Percentiles rank a stretch among this genome's conserved stretches.
Evolutionary conservation across 2,113 vertebrate species (phyloP).

Genomic region (Toxostoma redivivum): DNA sequence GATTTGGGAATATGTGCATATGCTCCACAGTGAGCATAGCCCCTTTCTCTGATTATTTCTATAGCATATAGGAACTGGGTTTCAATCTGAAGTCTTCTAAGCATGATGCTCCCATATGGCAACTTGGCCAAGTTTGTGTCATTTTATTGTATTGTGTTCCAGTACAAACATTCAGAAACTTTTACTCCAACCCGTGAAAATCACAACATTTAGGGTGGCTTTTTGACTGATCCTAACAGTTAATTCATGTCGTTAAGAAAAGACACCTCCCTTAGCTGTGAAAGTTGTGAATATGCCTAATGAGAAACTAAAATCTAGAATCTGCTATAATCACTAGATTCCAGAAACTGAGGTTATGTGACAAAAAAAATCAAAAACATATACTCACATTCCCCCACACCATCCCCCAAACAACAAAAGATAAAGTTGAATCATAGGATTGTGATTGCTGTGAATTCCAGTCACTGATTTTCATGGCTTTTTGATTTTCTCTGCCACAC

Average conservation of each 20-base stretch:
- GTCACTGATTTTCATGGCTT: not conserved
- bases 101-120: not conserved
- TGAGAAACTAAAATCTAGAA: not conserved
- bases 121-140: not conserved
- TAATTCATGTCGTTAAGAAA: not conserved
- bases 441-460: not conserved
- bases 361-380: not conserved
- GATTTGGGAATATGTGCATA: not conserved
- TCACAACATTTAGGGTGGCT: not conserved
- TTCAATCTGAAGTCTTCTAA: not conserved
- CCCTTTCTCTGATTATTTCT: not conserved
- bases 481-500: not conserved
- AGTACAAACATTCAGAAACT: not conserved
- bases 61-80: not conserved
- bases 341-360: not conserved
- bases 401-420: not conserved
- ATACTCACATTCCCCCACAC: accelerated
- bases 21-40: not conserved
- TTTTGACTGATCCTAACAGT: not conserved
- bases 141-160: not conserved
- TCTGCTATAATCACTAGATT: not conserved
- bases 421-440: not conserved
- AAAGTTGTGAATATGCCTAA: not conserved
- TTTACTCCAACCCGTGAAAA: not conserved
- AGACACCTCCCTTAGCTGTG: not conserved